These are phyloP conservation scores for Torymus auratus DNA, from an alignment of 2,888 invertebrate species.

Conservation along the genomic window DNA sequence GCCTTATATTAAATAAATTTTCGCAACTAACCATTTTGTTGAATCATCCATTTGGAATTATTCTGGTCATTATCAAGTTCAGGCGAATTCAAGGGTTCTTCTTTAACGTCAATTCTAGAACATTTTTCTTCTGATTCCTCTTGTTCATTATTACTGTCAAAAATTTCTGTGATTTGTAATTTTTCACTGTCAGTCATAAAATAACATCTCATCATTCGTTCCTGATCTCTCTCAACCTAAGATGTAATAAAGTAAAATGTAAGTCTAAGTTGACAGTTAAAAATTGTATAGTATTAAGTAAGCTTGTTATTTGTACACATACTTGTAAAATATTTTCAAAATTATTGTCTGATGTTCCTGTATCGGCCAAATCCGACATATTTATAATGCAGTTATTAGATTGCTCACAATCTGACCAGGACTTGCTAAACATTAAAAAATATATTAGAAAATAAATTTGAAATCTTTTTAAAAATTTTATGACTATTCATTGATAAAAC, in stretches of 20 bases:
- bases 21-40: slow-evolving; percentile 38
- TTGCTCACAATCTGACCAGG: slow-evolving; percentile 68
- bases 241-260: slow-evolving; percentile 75
- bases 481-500: slow-evolving; percentile 7
- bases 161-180: slow-evolving; percentile 92
- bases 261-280: slow-evolving; percentile 61
- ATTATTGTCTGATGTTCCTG: slow-evolving; percentile 76
- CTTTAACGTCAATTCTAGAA: slow-evolving; percentile 8
- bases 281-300: background rate
- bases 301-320: slow-evolving; percentile 52
- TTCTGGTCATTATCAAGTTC: slow-evolving; percentile 6
- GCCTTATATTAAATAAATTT: background rate
- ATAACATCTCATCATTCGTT: slow-evolving; percentile 93
- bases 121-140: background rate
- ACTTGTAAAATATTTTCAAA: slow-evolving; percentile 79
- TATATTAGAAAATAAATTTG: slow-evolving; percentile 12
- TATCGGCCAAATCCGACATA: slow-evolving; percentile 66
- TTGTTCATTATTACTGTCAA: slow-evolving; percentile 78
- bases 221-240: slow-evolving; percentile 89
- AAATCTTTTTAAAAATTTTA: slow-evolving; percentile 1
- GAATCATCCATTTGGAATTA: slow-evolving; percentile 36
- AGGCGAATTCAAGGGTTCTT: slow-evolving; percentile 11
- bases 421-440: slow-evolving; percentile 64
- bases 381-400: slow-evolving; percentile 70
- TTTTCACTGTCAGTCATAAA: slow-evolving; percentile 92